These are phyloP conservation scores for Drosophila tani DNA, from an alignment of 1,140 invertebrate genomes.

Conservation along the genomic window DNA sequence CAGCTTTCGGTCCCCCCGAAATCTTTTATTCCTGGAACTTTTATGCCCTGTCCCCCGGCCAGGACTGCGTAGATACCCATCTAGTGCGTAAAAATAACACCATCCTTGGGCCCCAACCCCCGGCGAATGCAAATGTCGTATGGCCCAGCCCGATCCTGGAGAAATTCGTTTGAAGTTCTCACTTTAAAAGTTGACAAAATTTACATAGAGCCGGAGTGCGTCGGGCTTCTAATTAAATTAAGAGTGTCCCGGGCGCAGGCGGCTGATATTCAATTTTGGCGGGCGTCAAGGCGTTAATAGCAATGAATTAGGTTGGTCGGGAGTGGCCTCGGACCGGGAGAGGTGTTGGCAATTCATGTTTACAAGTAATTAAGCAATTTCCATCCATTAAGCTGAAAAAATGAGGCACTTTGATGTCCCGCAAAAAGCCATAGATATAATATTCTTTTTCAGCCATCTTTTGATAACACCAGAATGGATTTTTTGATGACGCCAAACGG, in stretches of 20 bases:
- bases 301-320: constrained; percentile 66
- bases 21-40: constrained; percentile 17
- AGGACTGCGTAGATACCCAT: constrained; percentile 19
- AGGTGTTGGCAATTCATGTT: constrained; percentile 82
- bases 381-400: constrained; percentile 49
- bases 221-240: constrained; percentile 75
- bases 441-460: constrained; percentile 56
- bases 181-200: constrained; percentile 75
- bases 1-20: constrained; percentile 1
- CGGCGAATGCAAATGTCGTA: constrained; percentile 66
- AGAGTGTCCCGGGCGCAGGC: constrained; percentile 66
- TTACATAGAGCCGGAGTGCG: constrained; percentile 56
- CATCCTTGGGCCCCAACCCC: neutral
- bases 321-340: constrained; percentile 38
- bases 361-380: constrained; percentile 83
- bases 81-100: constrained; percentile 41
- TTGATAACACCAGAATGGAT: constrained; percentile 42
- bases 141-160: constrained; percentile 33
- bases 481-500: constrained; percentile 46
- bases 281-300: constrained; percentile 78
- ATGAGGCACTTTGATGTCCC: constrained; percentile 64
- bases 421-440: constrained; percentile 59
- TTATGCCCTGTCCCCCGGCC: neutral
- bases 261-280: constrained; percentile 67
- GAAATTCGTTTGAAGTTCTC: constrained; percentile 75